Evolutionary conservation across 2,888 invertebrate genomes (phyloP), one percentile per base, ranked within the genome.

Genomic region (Lycaena phlaeas): DNA sequence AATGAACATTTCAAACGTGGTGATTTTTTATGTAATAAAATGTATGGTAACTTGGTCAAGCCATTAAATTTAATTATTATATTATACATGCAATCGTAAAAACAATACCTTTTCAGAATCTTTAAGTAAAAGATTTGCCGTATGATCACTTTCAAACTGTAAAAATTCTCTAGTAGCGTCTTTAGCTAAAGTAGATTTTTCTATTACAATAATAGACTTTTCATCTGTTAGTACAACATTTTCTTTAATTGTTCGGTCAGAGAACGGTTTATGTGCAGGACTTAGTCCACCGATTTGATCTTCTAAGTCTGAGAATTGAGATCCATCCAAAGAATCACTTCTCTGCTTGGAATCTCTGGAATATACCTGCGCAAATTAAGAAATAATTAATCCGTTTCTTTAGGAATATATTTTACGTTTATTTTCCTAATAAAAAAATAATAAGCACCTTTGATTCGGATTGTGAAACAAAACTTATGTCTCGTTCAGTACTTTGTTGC

Each of bases 371-470:
- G 43, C 38, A 37, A 36, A 42, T 28, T 40, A 3, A 14, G 27
- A 30, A 2, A 27, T 14, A 26, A 17, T 27, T 27, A 17, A 7
- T 18, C 27, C n/a, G n/a, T 6, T 26, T 26, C 25, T 1, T 9
- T n/a, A 15, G 11, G 14, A 29, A 27, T 27, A 27, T 11, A 5
- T 14, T 2, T 27, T 5, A 15, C 5, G 22, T 14, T 27, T 28
- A 26, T 26, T 41, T 36, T 38, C 61, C n/a, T n/a, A n/a, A n/a
- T n/a, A n/a, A n/a, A n/a, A n/a, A n/a, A n/a, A n/a, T n/a, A n/a
- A n/a, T n/a, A n/a, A n/a, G n/a, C n/a, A 82, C 85, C 71, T 82
- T 85, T 10, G 85, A 85, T 57, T 85, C 85, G 39, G 85, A 82
- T 58, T 85, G 84, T 3, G 85, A 85, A 25, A 84, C 58, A 54